These are phyloP conservation scores for Callyntrura sp. DNA, from an alignment of 2,888 invertebrate species.

Conservation along the genomic window DNA sequence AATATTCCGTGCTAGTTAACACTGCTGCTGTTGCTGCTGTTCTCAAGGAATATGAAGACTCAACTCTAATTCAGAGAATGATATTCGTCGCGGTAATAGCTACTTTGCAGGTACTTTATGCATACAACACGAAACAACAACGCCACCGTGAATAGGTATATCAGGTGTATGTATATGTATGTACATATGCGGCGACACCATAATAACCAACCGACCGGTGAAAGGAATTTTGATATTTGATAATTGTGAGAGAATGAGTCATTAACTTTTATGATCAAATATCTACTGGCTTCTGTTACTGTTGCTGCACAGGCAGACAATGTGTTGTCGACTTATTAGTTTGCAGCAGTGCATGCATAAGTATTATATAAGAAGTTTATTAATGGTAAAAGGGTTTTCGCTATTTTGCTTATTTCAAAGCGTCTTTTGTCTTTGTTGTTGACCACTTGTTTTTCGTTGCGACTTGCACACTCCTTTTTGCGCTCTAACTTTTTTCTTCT, in stretches of 20 bases:
- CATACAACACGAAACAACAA: background rate
- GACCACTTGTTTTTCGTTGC: background rate
- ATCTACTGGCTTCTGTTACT: background rate
- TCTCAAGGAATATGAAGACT: background rate
- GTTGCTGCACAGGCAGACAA: constrained; percentile 16
- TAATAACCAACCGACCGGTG: constrained; percentile 51
- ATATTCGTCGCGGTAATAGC: background rate
- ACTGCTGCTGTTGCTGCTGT: background rate
- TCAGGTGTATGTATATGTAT: background rate
- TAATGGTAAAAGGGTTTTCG: constrained; percentile 33
- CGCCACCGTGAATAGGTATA: background rate
- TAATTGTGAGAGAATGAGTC: constrained; percentile 71
- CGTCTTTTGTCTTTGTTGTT: constrained; percentile 52
- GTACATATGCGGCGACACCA: background rate
- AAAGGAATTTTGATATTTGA: constrained; percentile 63
- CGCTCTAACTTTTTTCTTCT: background rate
- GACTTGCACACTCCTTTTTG: background rate
- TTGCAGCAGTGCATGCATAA: background rate
- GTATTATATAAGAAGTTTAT: background rate
- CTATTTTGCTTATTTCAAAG: constrained; percentile 20
- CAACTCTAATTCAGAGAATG: background rate
- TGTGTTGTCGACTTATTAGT: constrained; percentile 13
- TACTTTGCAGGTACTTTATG: background rate
- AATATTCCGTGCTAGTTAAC: background rate
- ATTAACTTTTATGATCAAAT: constrained; percentile 52